Evolutionary conservation across 2,888 invertebrate species (phyloP).

Genomic region (Drosophila mercatorum): DNA sequence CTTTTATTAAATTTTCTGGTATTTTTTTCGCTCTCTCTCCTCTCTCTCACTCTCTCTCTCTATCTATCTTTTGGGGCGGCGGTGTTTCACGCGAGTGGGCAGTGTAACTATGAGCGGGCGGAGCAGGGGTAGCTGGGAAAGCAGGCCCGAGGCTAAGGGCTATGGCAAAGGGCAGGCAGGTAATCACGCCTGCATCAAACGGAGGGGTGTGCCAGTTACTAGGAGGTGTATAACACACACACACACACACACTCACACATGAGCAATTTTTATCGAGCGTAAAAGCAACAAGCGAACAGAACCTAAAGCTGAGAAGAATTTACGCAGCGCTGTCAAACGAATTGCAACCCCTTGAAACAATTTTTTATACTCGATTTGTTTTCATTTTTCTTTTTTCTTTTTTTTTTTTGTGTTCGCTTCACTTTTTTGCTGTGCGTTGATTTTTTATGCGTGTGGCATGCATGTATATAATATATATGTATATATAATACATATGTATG

Average conservation of each 20-base stretch:
- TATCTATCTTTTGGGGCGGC: background rate
- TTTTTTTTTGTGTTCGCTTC: constrained; percentile 18
- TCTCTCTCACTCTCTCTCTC: too few species aligned
- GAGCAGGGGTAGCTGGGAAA: background rate
- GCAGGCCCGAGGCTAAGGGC: constrained; percentile 12
- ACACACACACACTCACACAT: constrained; percentile 16
- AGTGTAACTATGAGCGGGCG: constrained; percentile 8
- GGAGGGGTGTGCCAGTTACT: constrained; percentile 2
- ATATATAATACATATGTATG: background rate
- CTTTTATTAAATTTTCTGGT: constrained; percentile 77
- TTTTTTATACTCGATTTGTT: constrained; percentile 77
- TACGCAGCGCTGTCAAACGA: constrained; percentile 63
- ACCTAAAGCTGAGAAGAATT: constrained; percentile 32
- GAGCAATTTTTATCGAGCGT: constrained; percentile 67
- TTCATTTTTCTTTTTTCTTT: constrained; percentile 38
- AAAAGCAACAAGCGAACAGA: constrained; percentile 62
- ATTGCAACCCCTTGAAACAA: constrained; percentile 73
- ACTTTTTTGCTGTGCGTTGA: constrained; percentile 4
- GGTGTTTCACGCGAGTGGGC: constrained; percentile 8
- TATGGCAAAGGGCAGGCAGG: constrained; percentile 51
- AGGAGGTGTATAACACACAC: constrained; percentile 21
- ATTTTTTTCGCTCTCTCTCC: constrained; percentile 12
- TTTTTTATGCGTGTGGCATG: constrained; percentile 18
- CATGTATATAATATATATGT: constrained; percentile 12
- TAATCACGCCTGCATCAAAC: constrained; percentile 58